Percentiles rank a stretch among this genome's conserved stretches.
phyloP scores from a whole-genome alignment of 2,113 vertebrate species.

The Typhlomys cinereus region DNA sequence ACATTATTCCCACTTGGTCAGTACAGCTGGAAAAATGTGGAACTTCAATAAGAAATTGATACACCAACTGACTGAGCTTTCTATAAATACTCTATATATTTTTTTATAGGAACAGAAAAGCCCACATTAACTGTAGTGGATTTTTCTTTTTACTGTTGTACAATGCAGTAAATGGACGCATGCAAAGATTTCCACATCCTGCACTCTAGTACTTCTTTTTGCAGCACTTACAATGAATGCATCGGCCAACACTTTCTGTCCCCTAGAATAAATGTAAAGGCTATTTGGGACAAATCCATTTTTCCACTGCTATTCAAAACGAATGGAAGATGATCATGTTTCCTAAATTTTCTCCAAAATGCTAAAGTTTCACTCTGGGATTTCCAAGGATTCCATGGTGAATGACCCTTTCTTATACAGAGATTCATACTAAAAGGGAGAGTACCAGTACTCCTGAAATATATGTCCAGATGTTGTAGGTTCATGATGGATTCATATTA shows the following conservation, averaged over 20 bases:
- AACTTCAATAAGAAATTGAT: neutral
- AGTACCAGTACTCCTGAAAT: neutral
- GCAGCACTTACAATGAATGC: neutral
- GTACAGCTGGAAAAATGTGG: neutral
- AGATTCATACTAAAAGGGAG: neutral
- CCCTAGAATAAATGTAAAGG: neutral
- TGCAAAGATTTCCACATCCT: neutral
- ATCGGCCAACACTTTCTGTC: neutral
- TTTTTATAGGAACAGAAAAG: neutral
- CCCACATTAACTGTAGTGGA: neutral
- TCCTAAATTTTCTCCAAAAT: neutral
- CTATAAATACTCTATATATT: neutral
- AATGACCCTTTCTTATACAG: neutral
- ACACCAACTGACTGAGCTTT: neutral
- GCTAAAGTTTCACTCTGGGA: neutral
- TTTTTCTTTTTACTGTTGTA: slow-evolving; percentile 8
- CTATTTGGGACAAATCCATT: neutral
- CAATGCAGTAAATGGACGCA: neutral
- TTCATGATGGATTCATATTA: neutral
- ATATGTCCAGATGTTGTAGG: neutral
- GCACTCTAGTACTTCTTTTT: neutral
- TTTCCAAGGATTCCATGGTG: neutral
- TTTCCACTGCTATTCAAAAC: neutral
- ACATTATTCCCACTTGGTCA: neutral
- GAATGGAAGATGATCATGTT: neutral